These are phyloP conservation scores for Oreochromis tanganicae DNA, from an alignment of 2,113 vertebrate species.

Conservation along the genomic window DNA sequence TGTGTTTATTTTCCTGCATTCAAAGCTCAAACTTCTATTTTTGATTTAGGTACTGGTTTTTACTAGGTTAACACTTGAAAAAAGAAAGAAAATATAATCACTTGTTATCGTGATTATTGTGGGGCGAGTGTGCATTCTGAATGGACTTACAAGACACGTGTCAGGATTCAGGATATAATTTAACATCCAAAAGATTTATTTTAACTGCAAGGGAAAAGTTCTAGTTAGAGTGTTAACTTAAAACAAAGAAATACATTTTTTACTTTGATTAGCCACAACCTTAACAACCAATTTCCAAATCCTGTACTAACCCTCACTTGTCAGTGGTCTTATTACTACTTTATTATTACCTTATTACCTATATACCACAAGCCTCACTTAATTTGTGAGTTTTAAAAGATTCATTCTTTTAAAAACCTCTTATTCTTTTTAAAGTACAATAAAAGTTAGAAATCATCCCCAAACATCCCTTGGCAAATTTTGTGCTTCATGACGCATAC, in stretches of 20 bases:
- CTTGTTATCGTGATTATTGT: background rate
- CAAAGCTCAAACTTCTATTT: background rate
- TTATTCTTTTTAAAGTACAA: background rate
- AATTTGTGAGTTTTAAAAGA: background rate
- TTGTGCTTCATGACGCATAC: background rate
- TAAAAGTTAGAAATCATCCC: background rate
- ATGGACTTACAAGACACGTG: background rate
- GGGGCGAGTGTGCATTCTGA: background rate
- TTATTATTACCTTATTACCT: background rate
- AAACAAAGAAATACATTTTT: background rate
- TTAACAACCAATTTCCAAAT: background rate
- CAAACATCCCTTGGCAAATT: background rate
- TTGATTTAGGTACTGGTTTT: background rate
- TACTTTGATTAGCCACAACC: background rate
- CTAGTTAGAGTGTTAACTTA: background rate
- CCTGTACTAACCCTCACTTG: background rate
- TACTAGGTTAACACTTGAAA: background rate
- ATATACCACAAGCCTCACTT: background rate
- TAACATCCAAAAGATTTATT: background rate
- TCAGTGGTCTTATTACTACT: background rate
- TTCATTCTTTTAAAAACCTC: background rate
- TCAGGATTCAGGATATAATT: background rate
- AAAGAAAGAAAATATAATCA: background rate
- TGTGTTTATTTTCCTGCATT: background rate
- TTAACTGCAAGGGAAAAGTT: background rate